These are phyloP conservation scores for Ctenoplectra terminalis DNA, from an alignment of 1,140 invertebrate genomes.

Conservation along the genomic window DNA sequence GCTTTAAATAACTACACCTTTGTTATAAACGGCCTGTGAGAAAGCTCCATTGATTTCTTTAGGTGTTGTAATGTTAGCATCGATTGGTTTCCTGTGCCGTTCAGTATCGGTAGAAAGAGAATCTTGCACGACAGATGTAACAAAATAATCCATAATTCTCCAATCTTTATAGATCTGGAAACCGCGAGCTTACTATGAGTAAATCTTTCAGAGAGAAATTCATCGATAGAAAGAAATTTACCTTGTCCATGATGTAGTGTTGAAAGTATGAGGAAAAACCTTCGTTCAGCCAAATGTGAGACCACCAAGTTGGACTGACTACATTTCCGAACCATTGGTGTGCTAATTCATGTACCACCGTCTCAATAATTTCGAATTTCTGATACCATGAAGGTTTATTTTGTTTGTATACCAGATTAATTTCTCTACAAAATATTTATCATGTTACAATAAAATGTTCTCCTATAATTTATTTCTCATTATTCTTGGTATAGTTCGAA, in stretches of 20 bases:
- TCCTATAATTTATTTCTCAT: no score
- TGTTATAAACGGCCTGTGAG: conserved; percentile 92
- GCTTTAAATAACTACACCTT: conserved; percentile 84
- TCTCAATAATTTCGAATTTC: conserved; percentile 83
- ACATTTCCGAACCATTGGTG: conserved; percentile 87
- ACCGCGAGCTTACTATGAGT: background rate
- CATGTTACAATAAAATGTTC: background rate
- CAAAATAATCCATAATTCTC: conserved; percentile 32
- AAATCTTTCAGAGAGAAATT: background rate
- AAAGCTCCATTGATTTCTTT: conserved; percentile 93
- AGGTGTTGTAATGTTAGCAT: conserved; percentile 89
- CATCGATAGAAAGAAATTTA: conserved; percentile 62
- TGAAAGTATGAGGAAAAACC: conserved; percentile 88
- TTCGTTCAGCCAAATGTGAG: conserved; percentile 88
- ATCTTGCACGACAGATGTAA: conserved; percentile 87
- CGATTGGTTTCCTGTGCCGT: conserved; percentile 90
- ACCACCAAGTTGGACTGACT: conserved; percentile 86
- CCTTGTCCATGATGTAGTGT: conserved; percentile 86
- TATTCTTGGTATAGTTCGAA: no score
- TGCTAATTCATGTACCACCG: conserved; percentile 86
- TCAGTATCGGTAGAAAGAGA: conserved; percentile 89
- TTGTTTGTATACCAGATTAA: conserved; percentile 71
- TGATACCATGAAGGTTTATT: conserved; percentile 79
- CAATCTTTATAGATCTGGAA: conserved; percentile 29
- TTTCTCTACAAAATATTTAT: background rate